Conservation (phyloP, 1,140 invertebrate genomes). For the roundworm (Caenorhabditis elegans) region WBcel235 BX284606.5:3227501-3228000, state of each 20-base stretch:
- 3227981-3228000: constrained; percentile 12
- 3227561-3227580: background rate
- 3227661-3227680: constrained; percentile 15
- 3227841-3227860: background rate
- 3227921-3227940: constrained; percentile 21
- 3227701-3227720: constrained; percentile 7
- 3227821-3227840: constrained; percentile 33
- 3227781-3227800: constrained; percentile 1
- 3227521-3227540: no score
- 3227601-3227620: no score
- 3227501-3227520: no score
- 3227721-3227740: background rate
- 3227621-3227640: background rate
- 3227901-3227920: constrained; percentile 41
- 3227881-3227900: constrained; percentile 37
- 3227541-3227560: background rate
- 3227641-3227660: background rate
- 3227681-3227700: background rate
- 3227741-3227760: background rate
- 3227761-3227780: constrained; percentile 37
- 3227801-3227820: background rate
- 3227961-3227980: background rate
- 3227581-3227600: background rate
- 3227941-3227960: background rate
- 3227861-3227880: background rate